These are phyloP conservation scores for Columba janthina DNA, from an alignment of 2,113 vertebrate genomes.

Conservation along the genomic window DNA sequence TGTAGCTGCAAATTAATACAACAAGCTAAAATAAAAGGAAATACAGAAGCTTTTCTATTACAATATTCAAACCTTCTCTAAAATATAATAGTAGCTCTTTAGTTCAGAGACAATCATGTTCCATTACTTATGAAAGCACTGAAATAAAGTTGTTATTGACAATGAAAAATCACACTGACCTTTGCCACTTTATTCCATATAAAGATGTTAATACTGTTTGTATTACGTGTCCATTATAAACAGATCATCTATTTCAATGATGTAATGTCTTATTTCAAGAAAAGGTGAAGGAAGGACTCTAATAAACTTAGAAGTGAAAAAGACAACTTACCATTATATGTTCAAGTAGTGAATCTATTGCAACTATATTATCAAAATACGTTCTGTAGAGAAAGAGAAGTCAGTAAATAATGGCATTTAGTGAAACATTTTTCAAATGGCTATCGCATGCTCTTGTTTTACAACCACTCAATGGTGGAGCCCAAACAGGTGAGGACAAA, in stretches of 20 bases:
- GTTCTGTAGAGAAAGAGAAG: constrained; percentile 86
- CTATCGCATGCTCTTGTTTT: not conserved
- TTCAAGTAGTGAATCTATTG: constrained; percentile 99
- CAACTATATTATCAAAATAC: constrained; percentile 99
- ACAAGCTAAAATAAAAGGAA: not conserved
- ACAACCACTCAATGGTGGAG: not conserved
- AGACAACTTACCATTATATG: constrained; percentile 95
- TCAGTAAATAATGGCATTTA: not conserved
- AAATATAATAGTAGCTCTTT: not conserved
- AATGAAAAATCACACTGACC: not conserved
- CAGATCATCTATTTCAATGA: not conserved
- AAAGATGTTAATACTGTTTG: not conserved
- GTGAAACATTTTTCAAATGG: not conserved
- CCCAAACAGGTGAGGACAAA: not conserved
- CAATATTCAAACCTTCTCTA: not conserved
- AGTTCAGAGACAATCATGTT: not conserved
- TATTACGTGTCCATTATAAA: not conserved
- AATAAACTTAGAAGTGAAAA: not conserved
- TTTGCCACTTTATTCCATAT: not conserved
- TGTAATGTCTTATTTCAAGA: not conserved
- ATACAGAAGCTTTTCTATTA: not conserved
- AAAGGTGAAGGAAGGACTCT: not conserved
- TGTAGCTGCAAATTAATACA: not conserved
- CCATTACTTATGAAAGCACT: not conserved
- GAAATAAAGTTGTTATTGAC: not conserved